Base-by-base conservation (phyloP, 2,888 invertebrate genomes). In the Oligia strigilis region DNA sequence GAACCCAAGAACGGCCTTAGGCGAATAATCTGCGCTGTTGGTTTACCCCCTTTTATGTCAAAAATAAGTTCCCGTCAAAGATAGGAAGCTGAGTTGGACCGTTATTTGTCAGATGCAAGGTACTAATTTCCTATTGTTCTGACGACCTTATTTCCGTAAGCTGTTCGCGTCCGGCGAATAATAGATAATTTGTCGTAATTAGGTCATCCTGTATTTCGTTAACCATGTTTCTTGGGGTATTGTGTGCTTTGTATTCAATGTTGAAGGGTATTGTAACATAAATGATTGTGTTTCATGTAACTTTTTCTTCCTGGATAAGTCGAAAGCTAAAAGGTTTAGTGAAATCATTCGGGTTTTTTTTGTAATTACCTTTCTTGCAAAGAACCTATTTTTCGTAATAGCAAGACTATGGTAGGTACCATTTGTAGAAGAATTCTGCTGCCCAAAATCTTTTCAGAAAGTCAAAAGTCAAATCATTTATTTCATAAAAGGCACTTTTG, bases 11-110 rank as follows among this genome's bases (percentile, higher is more conserved):
- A 82, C 72, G 72, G 90, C 92, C 90, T 73, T 55, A 60, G 91
- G 92, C 92, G 88, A 81, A 90, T 90, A 92, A 92, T 92, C 92
- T 92, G 52, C 88, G 77, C 81, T 92, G 92, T 92, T 92, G 88
- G 91, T 81, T 91, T 88, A 88, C 89, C 92, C 92, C 87, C 88
- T 89, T 91, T 92, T 87, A 75, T 78, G 79, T 88, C 87, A 83
- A 82, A 89, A 89, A 87, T 87, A 83, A 88, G 84, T 84, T 85
- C 71, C 71, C 84, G 80, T 84, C 87, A 86, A 88, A 88, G 87
- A 85, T 87, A 81, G 81, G 82, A 79, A 79, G 80, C 72, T 86
- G 78, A n/a, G 67, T 77, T 49, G 73, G 43, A 66, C 71, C 84
- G 80, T 84, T 89, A 89, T 89, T 89, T 88, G 89, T 89, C 89